Conservation (phyloP, 2,888 invertebrate genomes). For the Nematopogon swammerdamellus region DNA sequence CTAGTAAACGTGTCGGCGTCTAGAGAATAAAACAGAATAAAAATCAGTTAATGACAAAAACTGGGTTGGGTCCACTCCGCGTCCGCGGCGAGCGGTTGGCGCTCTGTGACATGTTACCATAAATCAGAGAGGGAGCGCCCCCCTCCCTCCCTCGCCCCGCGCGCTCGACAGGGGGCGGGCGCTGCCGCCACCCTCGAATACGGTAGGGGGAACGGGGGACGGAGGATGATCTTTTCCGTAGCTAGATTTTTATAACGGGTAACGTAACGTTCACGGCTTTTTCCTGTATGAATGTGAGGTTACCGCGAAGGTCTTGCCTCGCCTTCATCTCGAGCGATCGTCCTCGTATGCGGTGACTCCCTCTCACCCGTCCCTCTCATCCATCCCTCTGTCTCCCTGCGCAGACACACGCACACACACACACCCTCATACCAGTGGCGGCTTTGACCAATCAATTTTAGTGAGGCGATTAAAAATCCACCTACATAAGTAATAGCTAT, state of each 20-base stretch:
- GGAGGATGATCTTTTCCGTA: slow-evolving; percentile 51
- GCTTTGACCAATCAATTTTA: no score
- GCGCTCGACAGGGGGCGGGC: slow-evolving; percentile 5
- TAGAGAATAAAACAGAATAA: slow-evolving; percentile 31
- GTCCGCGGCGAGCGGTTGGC: slow-evolving; percentile 30
- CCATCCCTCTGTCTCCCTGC: slow-evolving; percentile 4
- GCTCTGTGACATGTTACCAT: slow-evolving; percentile 51
- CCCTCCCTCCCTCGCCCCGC: slow-evolving; percentile 13
- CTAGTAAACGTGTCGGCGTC: no score
- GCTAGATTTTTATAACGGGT: slow-evolving; percentile 54
- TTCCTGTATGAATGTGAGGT: slow-evolving; percentile 4
- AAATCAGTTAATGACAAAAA: slow-evolving; percentile 52
- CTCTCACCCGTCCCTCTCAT: slow-evolving; percentile 1
- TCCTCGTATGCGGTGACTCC: neutral
- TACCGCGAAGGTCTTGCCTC: slow-evolving; percentile 14
- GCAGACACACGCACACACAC: no score
- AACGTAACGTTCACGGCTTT: slow-evolving; percentile 26
- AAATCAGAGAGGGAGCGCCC: slow-evolving; percentile 46
- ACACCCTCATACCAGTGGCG: no score
- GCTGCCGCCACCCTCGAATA: slow-evolving; percentile 6
- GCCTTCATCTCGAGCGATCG: no score
- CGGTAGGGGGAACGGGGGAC: slow-evolving; percentile 6
- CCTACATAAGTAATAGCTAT: no score
- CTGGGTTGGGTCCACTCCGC: slow-evolving; percentile 22
- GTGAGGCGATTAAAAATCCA: no score